Evolutionary conservation across 2,888 invertebrate genomes (phyloP).

Genomic region (Octonoba sinensis): DNA sequence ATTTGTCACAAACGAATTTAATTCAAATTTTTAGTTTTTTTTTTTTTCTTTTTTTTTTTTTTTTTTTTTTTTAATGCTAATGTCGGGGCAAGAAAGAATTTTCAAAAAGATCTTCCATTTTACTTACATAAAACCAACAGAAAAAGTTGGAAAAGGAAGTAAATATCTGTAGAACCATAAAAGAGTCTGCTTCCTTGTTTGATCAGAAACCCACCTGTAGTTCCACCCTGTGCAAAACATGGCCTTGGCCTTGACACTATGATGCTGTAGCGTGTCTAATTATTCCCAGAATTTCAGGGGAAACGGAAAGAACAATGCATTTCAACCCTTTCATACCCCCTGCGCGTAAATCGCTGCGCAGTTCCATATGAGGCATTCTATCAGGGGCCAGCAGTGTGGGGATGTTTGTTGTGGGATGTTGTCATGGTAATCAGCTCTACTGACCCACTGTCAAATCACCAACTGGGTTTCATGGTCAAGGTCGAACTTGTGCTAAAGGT

Average conservation of each 20-base stretch:
- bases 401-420: slow-evolving; percentile 3
- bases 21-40: no score
- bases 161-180: no score
- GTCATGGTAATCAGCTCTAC: neutral
- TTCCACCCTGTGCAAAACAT: neutral
- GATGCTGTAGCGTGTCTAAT: slow-evolving; percentile 2
- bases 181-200: neutral
- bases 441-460: slow-evolving; percentile 1
- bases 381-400: neutral
- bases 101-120: no score
- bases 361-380: neutral
- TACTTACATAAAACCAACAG: no score
- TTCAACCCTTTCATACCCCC: neutral
- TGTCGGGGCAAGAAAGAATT: no score
- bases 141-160: no score
- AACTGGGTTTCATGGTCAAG: slow-evolving; percentile 7
- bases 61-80: no score
- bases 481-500: neutral
- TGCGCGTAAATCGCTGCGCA: neutral
- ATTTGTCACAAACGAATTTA: no score
- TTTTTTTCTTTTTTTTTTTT: no score
- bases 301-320: neutral
- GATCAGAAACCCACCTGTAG: neutral
- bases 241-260: neutral
- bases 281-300: slow-evolving; percentile 7